These are phyloP conservation scores for Stictocephala bisonia DNA, from an alignment of 2,888 invertebrate genomes.

Conservation along the genomic window DNA sequence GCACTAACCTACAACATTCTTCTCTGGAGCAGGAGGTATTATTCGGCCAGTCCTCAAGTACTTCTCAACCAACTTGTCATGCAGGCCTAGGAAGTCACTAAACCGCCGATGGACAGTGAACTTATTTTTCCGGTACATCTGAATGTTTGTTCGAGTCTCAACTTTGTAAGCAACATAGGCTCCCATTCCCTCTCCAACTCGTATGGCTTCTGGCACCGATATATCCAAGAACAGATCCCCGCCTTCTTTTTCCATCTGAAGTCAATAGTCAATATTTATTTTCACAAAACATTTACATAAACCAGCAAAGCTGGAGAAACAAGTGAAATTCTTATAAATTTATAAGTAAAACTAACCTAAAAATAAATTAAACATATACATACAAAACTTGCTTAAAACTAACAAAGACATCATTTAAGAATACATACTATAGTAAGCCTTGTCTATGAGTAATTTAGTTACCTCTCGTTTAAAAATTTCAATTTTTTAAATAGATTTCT, in stretches of 20 bases:
- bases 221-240: slow-evolving; percentile 81
- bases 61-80: slow-evolving; percentile 93
- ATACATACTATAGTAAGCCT: too few relatives aligned
- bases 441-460: too few relatives aligned
- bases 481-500: too few relatives aligned
- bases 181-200: slow-evolving; percentile 98
- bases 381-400: too few relatives aligned
- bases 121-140: slow-evolving; percentile 82
- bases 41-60: slow-evolving; percentile 92
- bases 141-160: slow-evolving; percentile 91
- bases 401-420: too few relatives aligned
- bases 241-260: slow-evolving; percentile 60
- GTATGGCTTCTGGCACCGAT: slow-evolving; percentile 90
- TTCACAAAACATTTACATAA: too few relatives aligned
- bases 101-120: slow-evolving; percentile 92
- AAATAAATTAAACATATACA: not conserved
- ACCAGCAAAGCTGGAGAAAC: too few relatives aligned
- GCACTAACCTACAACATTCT: slow-evolving; percentile 89
- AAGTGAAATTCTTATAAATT: not conserved
- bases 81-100: slow-evolving; percentile 97
- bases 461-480: too few relatives aligned
- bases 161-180: slow-evolving; percentile 96
- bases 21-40: slow-evolving; percentile 98
- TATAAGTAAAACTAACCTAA: too few relatives aligned
- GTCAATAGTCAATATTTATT: slow-evolving; percentile 14